These are phyloP conservation scores for Brienomyrus brachyistius DNA, from an alignment of 2,113 vertebrate species.

Conservation along the genomic window DNA sequence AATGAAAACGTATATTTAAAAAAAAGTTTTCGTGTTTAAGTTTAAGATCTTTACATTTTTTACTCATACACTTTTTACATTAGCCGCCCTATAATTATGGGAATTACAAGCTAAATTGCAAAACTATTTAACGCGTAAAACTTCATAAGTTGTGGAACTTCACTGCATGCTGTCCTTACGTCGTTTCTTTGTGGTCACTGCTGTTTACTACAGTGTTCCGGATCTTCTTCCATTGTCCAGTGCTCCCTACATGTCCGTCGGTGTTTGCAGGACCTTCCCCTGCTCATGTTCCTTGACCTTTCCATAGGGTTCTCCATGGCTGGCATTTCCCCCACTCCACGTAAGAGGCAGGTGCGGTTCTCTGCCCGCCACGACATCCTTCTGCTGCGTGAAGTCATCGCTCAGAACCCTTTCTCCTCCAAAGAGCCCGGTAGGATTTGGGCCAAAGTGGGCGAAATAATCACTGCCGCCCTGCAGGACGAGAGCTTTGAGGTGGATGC, in stretches of 20 bases:
- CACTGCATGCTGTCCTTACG: neutral
- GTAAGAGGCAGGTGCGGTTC: constrained; percentile 65
- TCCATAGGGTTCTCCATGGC: constrained; percentile 50
- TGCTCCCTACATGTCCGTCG: neutral
- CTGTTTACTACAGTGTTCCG: neutral
- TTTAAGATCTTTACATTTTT: neutral
- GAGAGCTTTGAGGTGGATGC: constrained; percentile 69
- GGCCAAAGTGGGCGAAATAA: constrained; percentile 62
- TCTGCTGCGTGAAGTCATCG: constrained; percentile 62
- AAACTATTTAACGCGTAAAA: neutral
- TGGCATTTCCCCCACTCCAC: constrained; percentile 48
- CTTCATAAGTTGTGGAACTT: neutral
- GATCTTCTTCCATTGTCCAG: neutral
- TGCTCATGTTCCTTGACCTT: neutral
- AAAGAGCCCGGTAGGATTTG: constrained; percentile 64
- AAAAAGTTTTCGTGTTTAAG: neutral
- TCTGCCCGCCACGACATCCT: constrained; percentile 67
- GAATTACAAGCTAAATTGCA: neutral
- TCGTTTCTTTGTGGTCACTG: neutral
- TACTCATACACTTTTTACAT: neutral
- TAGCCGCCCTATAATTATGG: neutral
- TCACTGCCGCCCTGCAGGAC: constrained; percentile 57
- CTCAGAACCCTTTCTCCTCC: constrained; percentile 62
- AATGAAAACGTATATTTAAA: neutral
- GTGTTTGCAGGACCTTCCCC: too few species aligned